A percentile compares a stretch with the other conserved stretches of the same genome.
Conservation (phyloP, 64 coral and sea anemone species). For the Porites lutea region DNA sequence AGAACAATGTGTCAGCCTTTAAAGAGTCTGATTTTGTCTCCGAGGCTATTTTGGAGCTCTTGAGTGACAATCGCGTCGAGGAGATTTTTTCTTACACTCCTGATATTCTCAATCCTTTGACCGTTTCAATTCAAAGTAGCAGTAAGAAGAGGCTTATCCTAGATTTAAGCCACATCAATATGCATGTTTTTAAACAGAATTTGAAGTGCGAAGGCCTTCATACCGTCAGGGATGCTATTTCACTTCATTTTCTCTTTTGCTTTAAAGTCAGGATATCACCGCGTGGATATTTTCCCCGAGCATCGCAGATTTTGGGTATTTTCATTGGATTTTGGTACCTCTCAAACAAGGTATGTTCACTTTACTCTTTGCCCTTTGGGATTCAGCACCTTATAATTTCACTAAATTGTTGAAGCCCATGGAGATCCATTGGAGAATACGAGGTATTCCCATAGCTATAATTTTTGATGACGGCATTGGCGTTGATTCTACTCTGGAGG, state of each 20-base stretch:
- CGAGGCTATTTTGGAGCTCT: constrained; percentile 17
- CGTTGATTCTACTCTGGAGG: not conserved
- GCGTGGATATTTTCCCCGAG: constrained; percentile 46
- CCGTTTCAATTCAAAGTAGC: constrained; percentile 1
- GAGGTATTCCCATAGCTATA: constrained; percentile 19
- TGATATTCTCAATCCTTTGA: constrained; percentile 29
- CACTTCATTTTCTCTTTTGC: constrained; percentile 23
- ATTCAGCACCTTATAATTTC: constrained; percentile 18
- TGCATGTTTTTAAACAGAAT: constrained; percentile 21
- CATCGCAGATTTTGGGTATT: constrained; percentile 35
- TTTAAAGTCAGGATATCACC: constrained; percentile 52
- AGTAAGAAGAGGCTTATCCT: constrained; percentile 33
- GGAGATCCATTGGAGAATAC: not conserved
- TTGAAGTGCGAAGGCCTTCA: constrained; percentile 20
- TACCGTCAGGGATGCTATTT: not conserved
- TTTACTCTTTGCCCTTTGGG: constrained; percentile 60
- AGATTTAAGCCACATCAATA: constrained; percentile 30
- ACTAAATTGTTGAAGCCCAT: constrained; percentile 24
- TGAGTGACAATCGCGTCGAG: not conserved
- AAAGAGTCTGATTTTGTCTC: not conserved
- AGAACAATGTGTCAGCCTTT: not conserved
- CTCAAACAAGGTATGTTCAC: constrained; percentile 31
- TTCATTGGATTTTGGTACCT: not conserved
- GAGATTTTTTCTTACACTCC: not conserved
- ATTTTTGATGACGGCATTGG: constrained; percentile 30